A percentile compares a stretch with the other conserved stretches of the same genome.
Evolutionary conservation across 2,797 vertebrate species (phyloP).

Genomic region (Aeoliscus strigatus): DNA sequence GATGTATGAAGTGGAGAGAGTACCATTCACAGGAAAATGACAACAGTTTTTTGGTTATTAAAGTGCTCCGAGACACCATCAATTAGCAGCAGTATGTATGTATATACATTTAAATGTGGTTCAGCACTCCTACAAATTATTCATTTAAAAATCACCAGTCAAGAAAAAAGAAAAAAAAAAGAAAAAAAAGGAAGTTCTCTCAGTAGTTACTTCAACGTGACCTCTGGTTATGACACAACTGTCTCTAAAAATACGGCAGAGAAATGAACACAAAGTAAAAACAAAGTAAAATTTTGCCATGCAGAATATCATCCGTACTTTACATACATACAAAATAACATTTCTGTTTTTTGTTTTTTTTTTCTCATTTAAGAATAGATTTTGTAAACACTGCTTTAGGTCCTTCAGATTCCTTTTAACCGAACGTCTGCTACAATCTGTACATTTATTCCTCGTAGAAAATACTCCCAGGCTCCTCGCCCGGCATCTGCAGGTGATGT

Average conservation of each 20-base stretch:
- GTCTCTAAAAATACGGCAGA: slow-evolving; percentile 19
- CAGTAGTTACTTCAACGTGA: slow-evolving; percentile 64
- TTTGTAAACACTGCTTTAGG: slow-evolving; percentile 74
- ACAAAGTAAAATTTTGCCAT: slow-evolving; percentile 45
- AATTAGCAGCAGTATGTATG: slow-evolving; percentile 70
- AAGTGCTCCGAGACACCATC: slow-evolving; percentile 68
- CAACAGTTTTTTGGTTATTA: slow-evolving; percentile 69
- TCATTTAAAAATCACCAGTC: slow-evolving; percentile 45
- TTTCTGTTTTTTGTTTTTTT: slow-evolving; percentile 33
- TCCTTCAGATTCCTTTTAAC: slow-evolving; percentile 51
- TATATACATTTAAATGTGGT: slow-evolving; percentile 63
- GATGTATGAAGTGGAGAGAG: too few relatives aligned
- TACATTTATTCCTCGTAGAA: slow-evolving; percentile 21
- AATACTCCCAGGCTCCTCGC: slow-evolving; percentile 47
- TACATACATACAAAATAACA: slow-evolving; percentile 78
- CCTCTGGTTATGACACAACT: slow-evolving; percentile 40
- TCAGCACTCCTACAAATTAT: slow-evolving; percentile 55
- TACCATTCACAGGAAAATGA: too few relatives aligned
- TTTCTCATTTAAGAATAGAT: slow-evolving; percentile 60
- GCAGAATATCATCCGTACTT: slow-evolving; percentile 65
- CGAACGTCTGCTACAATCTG: slow-evolving; percentile 16
- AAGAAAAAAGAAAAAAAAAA: slow-evolving; percentile 21
- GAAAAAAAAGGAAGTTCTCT: slow-evolving; percentile 42
- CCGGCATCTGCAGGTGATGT: slow-evolving; percentile 40
- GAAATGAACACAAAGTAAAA: slow-evolving; percentile 51